A percentile compares a stretch with the other conserved stretches of the same genome.
Conservation (phyloP, 2,888 invertebrate genomes). For the Orchestes rusci region DNA sequence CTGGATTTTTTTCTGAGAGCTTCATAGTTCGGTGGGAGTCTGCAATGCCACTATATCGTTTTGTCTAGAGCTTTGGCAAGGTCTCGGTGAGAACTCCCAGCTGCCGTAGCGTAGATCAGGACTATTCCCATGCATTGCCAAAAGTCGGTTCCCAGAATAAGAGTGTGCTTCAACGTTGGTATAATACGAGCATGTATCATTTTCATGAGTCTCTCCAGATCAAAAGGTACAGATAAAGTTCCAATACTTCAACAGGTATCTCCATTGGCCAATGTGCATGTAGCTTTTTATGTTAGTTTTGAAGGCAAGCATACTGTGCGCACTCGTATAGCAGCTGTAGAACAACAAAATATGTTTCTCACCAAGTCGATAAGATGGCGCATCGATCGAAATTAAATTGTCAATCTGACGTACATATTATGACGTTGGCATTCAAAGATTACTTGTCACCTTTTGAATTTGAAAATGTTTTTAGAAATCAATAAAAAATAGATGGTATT, state of each 20-base stretch:
- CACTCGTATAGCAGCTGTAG: too few species aligned
- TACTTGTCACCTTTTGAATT: too few species aligned
- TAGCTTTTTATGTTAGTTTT: neutral
- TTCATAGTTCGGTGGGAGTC: neutral
- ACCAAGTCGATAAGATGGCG: too few species aligned
- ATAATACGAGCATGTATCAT: neutral
- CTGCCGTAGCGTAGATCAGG: conserved; percentile 4
- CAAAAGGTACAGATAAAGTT: neutral
- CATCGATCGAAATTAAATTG: too few species aligned
- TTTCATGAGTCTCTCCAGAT: neutral
- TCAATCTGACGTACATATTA: too few species aligned
- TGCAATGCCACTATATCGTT: neutral
- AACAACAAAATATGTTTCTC: too few species aligned
- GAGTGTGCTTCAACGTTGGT: neutral
- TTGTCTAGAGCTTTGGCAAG: neutral
- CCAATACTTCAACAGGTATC: neutral
- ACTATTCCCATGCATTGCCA: conserved; percentile 2
- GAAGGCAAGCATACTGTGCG: neutral
- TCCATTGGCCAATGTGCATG: conserved; percentile 2
- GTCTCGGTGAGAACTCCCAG: neutral
- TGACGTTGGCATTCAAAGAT: too few species aligned
- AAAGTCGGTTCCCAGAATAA: conserved; percentile 8
- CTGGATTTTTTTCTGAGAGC: neutral
- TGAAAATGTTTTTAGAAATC: too few species aligned
- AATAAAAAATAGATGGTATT: too few species aligned